Evolutionary conservation across 2,797 vertebrate genomes (phyloP).

Genomic region (Pampus argenteus): DNA sequence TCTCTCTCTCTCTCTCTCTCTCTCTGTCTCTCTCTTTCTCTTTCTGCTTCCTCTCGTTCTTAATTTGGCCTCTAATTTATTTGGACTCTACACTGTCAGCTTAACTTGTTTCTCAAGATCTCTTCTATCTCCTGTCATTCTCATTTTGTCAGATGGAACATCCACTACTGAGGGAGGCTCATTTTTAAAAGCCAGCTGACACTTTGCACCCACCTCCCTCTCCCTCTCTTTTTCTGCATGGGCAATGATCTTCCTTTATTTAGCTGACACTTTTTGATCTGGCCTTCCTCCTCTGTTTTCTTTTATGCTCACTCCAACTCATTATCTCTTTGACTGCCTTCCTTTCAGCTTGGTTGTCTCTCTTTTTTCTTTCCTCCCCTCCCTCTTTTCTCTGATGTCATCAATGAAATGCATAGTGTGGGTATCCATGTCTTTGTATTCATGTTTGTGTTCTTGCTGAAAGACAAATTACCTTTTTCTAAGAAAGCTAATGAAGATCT

Average conservation of each 20-base stretch:
- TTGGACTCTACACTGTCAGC: not conserved
- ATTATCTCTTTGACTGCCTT: conserved; percentile 58
- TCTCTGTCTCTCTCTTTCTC: not conserved
- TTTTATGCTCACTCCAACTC: conserved; percentile 53
- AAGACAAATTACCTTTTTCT: conserved; percentile 74
- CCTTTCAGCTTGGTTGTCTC: conserved; percentile 32
- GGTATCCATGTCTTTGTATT: conserved; percentile 35
- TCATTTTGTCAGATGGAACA: conserved; percentile 4
- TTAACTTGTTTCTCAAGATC: conserved; percentile 1
- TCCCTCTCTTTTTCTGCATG: conserved; percentile 31
- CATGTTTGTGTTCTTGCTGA: conserved; percentile 37
- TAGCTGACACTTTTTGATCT: conserved; percentile 47
- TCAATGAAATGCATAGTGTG: conserved; percentile 55
- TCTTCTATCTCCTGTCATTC: conserved; percentile 2
- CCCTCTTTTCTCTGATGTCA: conserved; percentile 41
- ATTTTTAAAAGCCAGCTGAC: conserved; percentile 49
- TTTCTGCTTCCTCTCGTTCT: not conserved
- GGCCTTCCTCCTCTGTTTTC: conserved; percentile 30
- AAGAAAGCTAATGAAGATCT: conserved; percentile 76
- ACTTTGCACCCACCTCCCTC: conserved; percentile 7
- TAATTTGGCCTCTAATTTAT: not conserved
- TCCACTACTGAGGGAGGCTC: conserved; percentile 2
- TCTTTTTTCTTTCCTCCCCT: conserved; percentile 34
- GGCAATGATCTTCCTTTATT: conserved; percentile 38
- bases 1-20: not conserved